Percentiles rank a stretch among this genome's conserved stretches.
These are phyloP conservation scores for Ptychodera flava DNA, from an alignment of 35 echinoderm and acorn worm genomes.

Conservation along the genomic window DNA sequence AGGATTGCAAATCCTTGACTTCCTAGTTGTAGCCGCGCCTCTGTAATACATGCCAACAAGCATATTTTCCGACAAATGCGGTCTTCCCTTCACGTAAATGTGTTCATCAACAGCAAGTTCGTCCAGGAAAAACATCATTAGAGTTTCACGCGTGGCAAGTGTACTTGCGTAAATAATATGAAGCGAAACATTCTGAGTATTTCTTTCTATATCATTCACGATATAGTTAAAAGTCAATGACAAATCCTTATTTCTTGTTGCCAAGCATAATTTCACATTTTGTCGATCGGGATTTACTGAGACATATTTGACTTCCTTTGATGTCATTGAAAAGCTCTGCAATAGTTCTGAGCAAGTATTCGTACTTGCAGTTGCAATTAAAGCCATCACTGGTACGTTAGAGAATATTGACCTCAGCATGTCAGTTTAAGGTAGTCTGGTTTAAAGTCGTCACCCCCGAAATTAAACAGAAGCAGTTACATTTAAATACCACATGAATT, in stretches of 20 bases:
- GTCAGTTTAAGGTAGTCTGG: too few species aligned
- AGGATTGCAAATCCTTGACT: neutral
- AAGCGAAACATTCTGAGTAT: neutral
- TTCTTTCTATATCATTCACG: too few species aligned
- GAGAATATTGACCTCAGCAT: too few species aligned
- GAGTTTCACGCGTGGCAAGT: neutral
- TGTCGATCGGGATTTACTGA: neutral
- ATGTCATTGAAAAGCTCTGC: neutral
- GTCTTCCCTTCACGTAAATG: neutral
- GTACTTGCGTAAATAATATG: neutral
- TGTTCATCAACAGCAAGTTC: neutral
- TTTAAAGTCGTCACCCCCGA: too few species aligned
- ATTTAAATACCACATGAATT: too few species aligned
- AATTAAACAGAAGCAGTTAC: too few species aligned
- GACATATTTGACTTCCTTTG: neutral
- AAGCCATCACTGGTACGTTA: neutral
- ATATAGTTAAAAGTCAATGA: too few species aligned
- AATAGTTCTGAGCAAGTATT: neutral
- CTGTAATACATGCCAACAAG: neutral
- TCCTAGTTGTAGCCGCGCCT: neutral
- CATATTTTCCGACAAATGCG: neutral
- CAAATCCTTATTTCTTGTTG: too few species aligned
- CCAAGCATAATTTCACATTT: neutral
- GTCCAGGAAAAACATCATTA: neutral
- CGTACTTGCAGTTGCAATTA: neutral